Conservation (phyloP, 2,888 invertebrate species). For the Drosophila borborema region DNA sequence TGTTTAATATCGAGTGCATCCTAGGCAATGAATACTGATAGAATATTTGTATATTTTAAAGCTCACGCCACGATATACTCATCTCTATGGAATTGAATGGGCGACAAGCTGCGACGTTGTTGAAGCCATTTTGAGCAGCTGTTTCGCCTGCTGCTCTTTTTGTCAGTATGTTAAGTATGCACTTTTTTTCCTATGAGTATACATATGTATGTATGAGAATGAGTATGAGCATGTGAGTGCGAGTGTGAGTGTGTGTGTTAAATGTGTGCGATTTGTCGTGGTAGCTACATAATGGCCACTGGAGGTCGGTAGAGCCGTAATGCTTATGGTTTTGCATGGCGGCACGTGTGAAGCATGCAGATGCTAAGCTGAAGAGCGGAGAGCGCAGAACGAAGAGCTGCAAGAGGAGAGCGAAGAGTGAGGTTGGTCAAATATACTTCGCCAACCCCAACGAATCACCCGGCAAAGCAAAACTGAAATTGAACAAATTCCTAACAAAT, state of each 20-base stretch:
- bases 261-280: slow-evolving; percentile 79
- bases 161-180: slow-evolving; percentile 74
- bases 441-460: slow-evolving; percentile 37
- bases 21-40: neutral
- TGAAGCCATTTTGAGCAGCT: slow-evolving; percentile 73
- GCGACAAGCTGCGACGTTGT: slow-evolving; percentile 58
- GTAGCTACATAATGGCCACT: slow-evolving; percentile 76
- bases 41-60: neutral
- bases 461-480: slow-evolving; percentile 81
- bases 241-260: slow-evolving; percentile 58
- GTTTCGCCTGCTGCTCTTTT: slow-evolving; percentile 61
- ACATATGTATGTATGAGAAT: slow-evolving; percentile 5
- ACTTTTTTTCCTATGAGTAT: slow-evolving; percentile 56
- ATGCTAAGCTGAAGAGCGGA: slow-evolving; percentile 32
- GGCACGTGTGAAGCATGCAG: slow-evolving; percentile 74
- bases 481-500: slow-evolving; percentile 84
- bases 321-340: slow-evolving; percentile 79
- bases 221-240: neutral
- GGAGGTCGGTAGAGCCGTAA: slow-evolving; percentile 61
- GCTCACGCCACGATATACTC: slow-evolving; percentile 14
- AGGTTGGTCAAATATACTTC: slow-evolving; percentile 7
- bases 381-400: neutral
- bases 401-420: neutral
- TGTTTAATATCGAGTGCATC: neutral
- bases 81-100: slow-evolving; percentile 46